Percentiles rank a stretch among this genome's conserved stretches.
Evolutionary conservation across 2,797 vertebrate species (phyloP).

Genomic region (Chiloscyllium punctatum): DNA sequence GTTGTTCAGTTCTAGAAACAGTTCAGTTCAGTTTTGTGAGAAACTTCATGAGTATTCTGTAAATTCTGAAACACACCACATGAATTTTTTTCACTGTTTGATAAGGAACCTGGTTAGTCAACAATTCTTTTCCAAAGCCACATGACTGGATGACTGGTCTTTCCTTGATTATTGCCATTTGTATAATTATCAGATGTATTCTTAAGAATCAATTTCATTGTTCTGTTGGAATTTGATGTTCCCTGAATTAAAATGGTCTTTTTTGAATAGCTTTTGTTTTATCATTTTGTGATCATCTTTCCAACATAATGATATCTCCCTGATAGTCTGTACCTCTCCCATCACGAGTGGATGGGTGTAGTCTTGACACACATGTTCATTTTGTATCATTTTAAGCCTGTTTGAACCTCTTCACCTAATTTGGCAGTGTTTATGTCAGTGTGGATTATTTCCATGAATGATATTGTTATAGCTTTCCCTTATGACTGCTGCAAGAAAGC

Average conservation of each 20-base stretch:
- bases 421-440: neutral
- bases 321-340: neutral
- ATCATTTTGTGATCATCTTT: neutral
- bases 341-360: neutral
- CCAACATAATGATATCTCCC: neutral
- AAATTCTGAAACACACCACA: too few relatives aligned
- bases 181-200: neutral
- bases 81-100: neutral
- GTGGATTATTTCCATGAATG: neutral
- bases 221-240: neutral
- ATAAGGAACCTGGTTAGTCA: neutral
- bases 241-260: neutral
- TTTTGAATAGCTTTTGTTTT: neutral
- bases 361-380: neutral
- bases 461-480: neutral
- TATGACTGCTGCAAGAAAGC: neutral
- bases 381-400: neutral
- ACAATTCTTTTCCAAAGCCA: neutral
- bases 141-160: neutral
- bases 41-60: neutral
- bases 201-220: neutral
- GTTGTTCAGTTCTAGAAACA: neutral
- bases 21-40: neutral
- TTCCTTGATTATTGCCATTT: neutral
- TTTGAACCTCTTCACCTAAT: neutral